A percentile compares a stretch with the other conserved stretches of the same genome.
These are phyloP conservation scores for Pyrochroa serraticornis DNA, from an alignment of 2,888 invertebrate species.

Conservation along the genomic window DNA sequence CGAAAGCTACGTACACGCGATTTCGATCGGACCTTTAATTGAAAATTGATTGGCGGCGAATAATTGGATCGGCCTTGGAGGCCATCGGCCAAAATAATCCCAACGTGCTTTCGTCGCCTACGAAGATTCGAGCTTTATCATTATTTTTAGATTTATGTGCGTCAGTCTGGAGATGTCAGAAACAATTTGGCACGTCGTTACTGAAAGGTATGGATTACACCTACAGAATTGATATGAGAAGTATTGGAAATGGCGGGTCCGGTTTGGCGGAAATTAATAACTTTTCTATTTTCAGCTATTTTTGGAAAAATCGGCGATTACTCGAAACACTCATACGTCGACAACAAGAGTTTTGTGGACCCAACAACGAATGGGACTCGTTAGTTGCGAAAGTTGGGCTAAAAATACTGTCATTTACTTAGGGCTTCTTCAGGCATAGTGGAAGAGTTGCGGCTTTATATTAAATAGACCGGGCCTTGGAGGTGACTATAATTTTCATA, in stretches of 20 bases:
- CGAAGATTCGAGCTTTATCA: constrained; percentile 24
- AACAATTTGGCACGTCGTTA: constrained; percentile 38
- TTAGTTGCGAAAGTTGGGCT: too few relatives aligned
- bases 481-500: background rate
- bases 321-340: too few relatives aligned
- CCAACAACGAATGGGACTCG: too few relatives aligned
- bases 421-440: too few relatives aligned
- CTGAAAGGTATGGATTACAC: constrained; percentile 24
- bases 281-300: too few relatives aligned
- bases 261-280: background rate
- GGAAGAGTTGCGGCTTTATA: too few relatives aligned
- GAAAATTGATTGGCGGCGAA: background rate
- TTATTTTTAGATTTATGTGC: constrained; percentile 50
- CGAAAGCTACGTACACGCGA: too few relatives aligned
- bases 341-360: too few relatives aligned
- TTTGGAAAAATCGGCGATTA: too few relatives aligned
- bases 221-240: background rate
- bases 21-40: too few relatives aligned
- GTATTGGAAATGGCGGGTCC: background rate
- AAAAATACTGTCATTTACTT: too few relatives aligned
- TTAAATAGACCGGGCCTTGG: too few relatives aligned
- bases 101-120: constrained; percentile 14
- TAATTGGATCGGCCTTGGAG: constrained; percentile 5
- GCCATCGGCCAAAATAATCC: background rate
- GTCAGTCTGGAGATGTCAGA: constrained; percentile 45